Base-by-base conservation (phyloP, 2,888 invertebrate species). In the Platyscelio sp. region DNA sequence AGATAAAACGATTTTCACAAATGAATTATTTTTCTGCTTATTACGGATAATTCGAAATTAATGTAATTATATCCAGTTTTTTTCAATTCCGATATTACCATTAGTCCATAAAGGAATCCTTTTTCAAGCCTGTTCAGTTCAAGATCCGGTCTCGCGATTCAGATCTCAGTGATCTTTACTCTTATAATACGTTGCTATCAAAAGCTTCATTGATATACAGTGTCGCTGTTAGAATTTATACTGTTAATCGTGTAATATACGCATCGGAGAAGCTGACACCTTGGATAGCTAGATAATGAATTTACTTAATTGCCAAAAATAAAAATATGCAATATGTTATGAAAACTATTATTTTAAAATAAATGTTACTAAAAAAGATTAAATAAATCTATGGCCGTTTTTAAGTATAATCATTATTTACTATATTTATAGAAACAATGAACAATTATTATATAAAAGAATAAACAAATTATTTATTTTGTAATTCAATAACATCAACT, bases 121-220 rank as follows among this genome's bases (percentile, higher is more conserved):
- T 67, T 72, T 77, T 76, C 67, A 51, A 60, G 72, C 54, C 46
- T 51, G 54, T 61, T 61, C 61, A 46, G 40, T 67, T 72, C 24
- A 26, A 54, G 68, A 68, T 76, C 68, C 61, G 60, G 71, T 75
- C 75, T 75, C 43, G 80, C 65, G 70, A 80, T 80, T 56, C 68
- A 70, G 74, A 74, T 67, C 80, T 85, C 49, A 54, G 67, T 81
- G 81, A 65, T 76, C 51, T 65, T 85, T 74, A 84, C 88, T 87
- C 82, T 83, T 82, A 81, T 88, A 87, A 89, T 88, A 79, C 85
- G 86, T 58, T 56, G 83, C 77, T n/a, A n/a, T n/a, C n/a, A n/a
- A n/a, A n/a, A n/a, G n/a, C 84, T 86, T 87, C 87, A 89, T 89
- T 87, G 89, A 89, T 87, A 86, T 85, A 85, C 83, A 71, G 78